Conservation (phyloP, 2,113 vertebrate species). For the Ramphastos sulfuratus region DNA sequence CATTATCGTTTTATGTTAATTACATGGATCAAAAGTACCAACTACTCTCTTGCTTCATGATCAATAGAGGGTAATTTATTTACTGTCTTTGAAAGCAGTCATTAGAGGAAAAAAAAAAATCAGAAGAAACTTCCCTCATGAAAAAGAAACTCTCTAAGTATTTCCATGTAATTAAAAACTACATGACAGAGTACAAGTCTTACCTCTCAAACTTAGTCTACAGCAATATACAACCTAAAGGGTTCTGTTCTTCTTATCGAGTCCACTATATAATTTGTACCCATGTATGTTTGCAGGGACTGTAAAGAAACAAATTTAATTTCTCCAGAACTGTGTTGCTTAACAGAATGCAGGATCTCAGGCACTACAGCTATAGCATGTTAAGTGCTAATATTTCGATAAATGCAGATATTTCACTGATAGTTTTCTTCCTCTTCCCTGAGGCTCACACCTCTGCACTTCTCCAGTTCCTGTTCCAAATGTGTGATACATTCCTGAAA, state of each 20-base stretch:
- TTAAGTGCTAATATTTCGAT: neutral
- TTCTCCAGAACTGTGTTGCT: neutral
- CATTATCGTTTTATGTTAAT: constrained; percentile 9
- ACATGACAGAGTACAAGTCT: neutral
- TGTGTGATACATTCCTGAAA: neutral
- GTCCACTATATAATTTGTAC: rapidly evolving
- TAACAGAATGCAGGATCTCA: neutral
- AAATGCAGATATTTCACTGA: neutral
- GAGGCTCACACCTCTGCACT: neutral
- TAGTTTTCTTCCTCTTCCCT: neutral
- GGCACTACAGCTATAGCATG: neutral
- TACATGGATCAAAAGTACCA: neutral
- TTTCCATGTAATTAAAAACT: neutral
- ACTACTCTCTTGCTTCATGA: neutral
- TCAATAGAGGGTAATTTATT: neutral
- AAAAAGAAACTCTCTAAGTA: neutral
- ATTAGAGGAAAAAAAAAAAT: constrained; percentile 21
- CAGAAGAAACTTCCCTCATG: neutral
- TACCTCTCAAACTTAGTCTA: neutral
- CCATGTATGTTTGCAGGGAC: neutral
- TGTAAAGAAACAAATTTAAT: neutral
- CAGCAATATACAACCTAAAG: neutral
- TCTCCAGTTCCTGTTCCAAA: neutral
- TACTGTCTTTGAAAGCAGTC: constrained; percentile 1
- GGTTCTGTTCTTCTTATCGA: neutral